Conservation (phyloP, 2,797 vertebrate genomes). For the Argya squamiceps region DNA sequence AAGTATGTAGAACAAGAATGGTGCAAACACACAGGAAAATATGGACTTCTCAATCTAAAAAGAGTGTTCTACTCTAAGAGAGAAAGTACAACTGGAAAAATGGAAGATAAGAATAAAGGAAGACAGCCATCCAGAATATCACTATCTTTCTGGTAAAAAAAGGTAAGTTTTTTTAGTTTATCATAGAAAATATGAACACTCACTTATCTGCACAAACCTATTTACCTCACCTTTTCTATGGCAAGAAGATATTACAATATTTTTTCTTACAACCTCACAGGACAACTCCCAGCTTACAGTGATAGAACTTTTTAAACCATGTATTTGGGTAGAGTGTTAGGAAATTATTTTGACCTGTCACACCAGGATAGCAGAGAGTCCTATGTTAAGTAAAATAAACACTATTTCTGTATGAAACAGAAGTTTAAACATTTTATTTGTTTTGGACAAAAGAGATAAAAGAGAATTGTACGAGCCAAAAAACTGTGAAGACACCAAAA, state of each 20-base stretch:
- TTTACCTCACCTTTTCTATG: background rate
- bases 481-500: background rate
- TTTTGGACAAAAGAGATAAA: background rate
- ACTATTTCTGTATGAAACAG: background rate
- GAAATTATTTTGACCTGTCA: background rate
- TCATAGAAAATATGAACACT: background rate
- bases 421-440: background rate
- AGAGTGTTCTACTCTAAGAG: background rate
- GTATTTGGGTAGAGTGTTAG: background rate
- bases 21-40: background rate
- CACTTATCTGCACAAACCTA: background rate
- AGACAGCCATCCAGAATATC: background rate
- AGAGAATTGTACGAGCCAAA: background rate
- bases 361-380: background rate
- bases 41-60: background rate
- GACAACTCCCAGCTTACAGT: background rate
- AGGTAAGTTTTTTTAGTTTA: background rate
- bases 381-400: background rate
- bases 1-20: background rate
- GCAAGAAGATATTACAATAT: background rate
- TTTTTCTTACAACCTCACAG: background rate
- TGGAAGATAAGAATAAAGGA: background rate
- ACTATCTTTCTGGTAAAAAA: background rate
- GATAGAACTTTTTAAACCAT: background rate
- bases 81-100: background rate